phyloP scores from a whole-genome alignment of 2,113 vertebrate genomes.

The Eulemur rufifrons region DNA sequence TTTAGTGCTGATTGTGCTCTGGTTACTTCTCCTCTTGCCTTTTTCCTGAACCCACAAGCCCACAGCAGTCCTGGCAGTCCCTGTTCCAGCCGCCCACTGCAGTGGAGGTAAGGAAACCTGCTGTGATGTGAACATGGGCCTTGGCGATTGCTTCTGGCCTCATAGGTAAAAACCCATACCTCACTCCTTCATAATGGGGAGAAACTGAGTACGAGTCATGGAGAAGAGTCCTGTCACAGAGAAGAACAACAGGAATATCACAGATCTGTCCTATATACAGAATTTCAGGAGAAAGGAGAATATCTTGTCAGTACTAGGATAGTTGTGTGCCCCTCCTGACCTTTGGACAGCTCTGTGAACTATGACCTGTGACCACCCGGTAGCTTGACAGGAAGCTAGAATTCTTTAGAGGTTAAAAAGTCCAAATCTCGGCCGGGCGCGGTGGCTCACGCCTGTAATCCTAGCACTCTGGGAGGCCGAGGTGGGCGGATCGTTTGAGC shows the following conservation, averaged over 20 bases:
- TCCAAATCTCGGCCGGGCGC: neutral
- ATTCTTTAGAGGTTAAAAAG: neutral
- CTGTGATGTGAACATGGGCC: neutral
- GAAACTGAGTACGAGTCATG: neutral
- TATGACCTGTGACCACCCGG: neutral
- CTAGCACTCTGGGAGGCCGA: no score
- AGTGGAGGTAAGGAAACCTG: constrained; percentile 94
- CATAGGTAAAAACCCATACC: neutral
- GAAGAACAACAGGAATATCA: constrained; percentile 13
- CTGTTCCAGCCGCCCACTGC: constrained; percentile 88
- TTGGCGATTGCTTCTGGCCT: constrained; percentile 17
- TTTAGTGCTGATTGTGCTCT: constrained; percentile 89
- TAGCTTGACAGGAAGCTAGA: neutral
- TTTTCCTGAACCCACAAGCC: constrained; percentile 85
- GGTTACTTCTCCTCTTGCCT: constrained; percentile 89
- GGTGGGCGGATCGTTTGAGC: no score
- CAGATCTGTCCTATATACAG: neutral
- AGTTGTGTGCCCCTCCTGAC: neutral
- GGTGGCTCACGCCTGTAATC: no score
- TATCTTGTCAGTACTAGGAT: neutral
- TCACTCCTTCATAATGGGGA: constrained; percentile 37
- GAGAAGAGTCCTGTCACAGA: neutral
- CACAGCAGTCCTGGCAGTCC: constrained; percentile 87
- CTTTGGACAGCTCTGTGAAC: neutral
- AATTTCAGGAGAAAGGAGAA: neutral